Evolutionary conservation across 2,113 vertebrate species (phyloP), one percentile per base, ranked within the genome.

Genomic region (Mugil cephalus): DNA sequence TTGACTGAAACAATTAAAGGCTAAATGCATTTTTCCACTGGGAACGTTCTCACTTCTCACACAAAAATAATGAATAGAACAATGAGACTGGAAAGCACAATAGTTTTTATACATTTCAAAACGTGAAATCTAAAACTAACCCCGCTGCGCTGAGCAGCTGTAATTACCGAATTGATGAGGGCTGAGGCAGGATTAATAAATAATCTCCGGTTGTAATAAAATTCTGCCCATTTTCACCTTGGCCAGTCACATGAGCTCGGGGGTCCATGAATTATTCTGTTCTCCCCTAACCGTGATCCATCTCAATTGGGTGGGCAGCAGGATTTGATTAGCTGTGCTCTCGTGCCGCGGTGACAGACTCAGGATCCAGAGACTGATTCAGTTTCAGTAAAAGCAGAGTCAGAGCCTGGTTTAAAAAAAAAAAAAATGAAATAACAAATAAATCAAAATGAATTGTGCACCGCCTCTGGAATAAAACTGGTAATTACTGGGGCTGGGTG

Each of bases 211-310:
- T 36, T 66, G 66, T 54, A 80, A 81, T 73, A 76, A 77, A 83
- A 81, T 43, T 53, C 62, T 65, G 39, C 50, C 56, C 19, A 15
- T 78, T 70, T 60, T 74, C 73, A 80, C 78, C 77, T 77, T 66
- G 56, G 67, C 69, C 56, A 39, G 71, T 78, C 69, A 58, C 36
- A 45, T 56, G 54, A 77, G 75, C 69, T 82, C 6, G 19, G 47
- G 43, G 65, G 51, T 66, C 42, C 38, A 83, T 87, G 54, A 85
- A 85, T 85, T 74, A 85, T 88, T 87, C 76, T 60, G 60, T 30
- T 59, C 62, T 21, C 18, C 50, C 17, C 35, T 19, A 53, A 62
- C 53, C 9, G 24, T 60, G 47, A 74, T 67, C 78, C 74, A 65
- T 79, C 58, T 73, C 70, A 63, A 78, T 62, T 66, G 77, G 52